These are phyloP conservation scores for Cantharis flavilabris DNA, from an alignment of 2,888 invertebrate species.

Conservation along the genomic window DNA sequence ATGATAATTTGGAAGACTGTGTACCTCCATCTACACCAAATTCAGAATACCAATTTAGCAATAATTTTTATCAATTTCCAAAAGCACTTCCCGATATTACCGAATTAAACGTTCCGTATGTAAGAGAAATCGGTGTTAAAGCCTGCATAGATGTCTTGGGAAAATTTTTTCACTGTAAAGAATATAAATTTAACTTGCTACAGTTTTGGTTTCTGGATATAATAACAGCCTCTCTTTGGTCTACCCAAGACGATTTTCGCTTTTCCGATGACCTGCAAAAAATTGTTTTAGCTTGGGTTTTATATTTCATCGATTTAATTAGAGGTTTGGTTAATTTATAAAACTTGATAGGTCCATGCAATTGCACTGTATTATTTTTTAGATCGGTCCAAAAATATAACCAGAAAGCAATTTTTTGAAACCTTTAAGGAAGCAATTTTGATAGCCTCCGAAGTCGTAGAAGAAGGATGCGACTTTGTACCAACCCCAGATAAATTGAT, in stretches of 20 bases:
- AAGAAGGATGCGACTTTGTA: conserved; percentile 40
- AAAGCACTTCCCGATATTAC: conserved; percentile 35
- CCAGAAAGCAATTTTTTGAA: conserved; percentile 45
- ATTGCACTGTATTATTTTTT: not conserved
- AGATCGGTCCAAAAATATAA: conserved; percentile 44
- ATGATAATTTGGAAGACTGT: not conserved
- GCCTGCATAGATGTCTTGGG: conserved; percentile 45
- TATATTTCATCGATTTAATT: conserved; percentile 49
- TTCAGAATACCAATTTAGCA: conserved; percentile 31
- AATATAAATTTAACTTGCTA: conserved; percentile 45
- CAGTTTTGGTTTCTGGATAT: conserved; percentile 56
- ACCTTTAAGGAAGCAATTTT: conserved; percentile 48
- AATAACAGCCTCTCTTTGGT: conserved; percentile 54
- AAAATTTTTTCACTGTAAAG: conserved; percentile 43
- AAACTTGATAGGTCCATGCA: not conserved
- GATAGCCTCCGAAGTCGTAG: conserved; percentile 46
- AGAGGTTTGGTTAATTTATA: conserved; percentile 39
- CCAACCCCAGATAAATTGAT: conserved; percentile 46
- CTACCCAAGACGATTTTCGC: conserved; percentile 50
- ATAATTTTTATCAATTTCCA: conserved; percentile 21
- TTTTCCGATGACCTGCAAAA: conserved; percentile 48
- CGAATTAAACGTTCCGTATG: conserved; percentile 42
- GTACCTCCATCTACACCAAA: conserved; percentile 43
- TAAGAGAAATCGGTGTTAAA: conserved; percentile 48
- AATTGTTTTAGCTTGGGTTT: conserved; percentile 49